Percentiles rank a stretch among this genome's conserved stretches.
Evolutionary conservation across 2,113 vertebrate species (phyloP).

Genomic region (Dasypus novemcinctus): DNA sequence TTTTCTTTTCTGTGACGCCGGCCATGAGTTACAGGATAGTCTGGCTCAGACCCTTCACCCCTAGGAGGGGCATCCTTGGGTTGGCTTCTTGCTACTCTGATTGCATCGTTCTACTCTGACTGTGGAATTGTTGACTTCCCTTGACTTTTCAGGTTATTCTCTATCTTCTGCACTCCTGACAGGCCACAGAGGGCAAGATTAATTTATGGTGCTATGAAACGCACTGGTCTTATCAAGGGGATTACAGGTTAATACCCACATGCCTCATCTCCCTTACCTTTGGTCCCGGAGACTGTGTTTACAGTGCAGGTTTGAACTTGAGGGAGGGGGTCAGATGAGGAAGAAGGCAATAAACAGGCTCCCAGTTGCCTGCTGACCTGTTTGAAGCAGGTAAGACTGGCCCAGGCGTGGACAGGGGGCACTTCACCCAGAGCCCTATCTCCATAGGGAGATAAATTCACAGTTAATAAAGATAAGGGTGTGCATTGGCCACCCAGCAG

Average conservation of each 20-base stretch:
- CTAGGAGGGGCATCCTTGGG: not conserved
- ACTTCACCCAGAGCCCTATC: slow-evolving; percentile 80
- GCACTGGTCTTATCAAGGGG: slow-evolving; percentile 74
- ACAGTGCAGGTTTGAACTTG: slow-evolving; percentile 61
- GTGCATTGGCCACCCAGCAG: slow-evolving; percentile 35
- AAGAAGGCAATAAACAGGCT: slow-evolving; percentile 77
- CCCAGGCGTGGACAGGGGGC: slow-evolving; percentile 73
- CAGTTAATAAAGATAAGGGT: slow-evolving; percentile 89
- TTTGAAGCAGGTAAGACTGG: slow-evolving; percentile 82
- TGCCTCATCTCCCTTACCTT: slow-evolving; percentile 81
- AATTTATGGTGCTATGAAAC: slow-evolving; percentile 84
- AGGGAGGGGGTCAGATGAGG: slow-evolving; percentile 57
- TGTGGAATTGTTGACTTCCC: slow-evolving; percentile 64
- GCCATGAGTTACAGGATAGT: not conserved
- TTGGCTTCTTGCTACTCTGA: not conserved
- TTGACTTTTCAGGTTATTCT: slow-evolving; percentile 67
- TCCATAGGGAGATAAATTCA: slow-evolving; percentile 84
- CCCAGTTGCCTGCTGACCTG: slow-evolving; percentile 72
- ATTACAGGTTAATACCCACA: slow-evolving; percentile 76
- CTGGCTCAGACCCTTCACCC: not conserved
- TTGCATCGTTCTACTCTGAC: slow-evolving; percentile 31
- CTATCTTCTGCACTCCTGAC: slow-evolving; percentile 78
- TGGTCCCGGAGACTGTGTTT: slow-evolving; percentile 82
- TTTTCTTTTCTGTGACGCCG: not conserved
- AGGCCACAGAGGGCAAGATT: slow-evolving; percentile 75